Evolutionary conservation across 2,113 vertebrate genomes (phyloP).

Genomic region (Pica pica): DNA sequence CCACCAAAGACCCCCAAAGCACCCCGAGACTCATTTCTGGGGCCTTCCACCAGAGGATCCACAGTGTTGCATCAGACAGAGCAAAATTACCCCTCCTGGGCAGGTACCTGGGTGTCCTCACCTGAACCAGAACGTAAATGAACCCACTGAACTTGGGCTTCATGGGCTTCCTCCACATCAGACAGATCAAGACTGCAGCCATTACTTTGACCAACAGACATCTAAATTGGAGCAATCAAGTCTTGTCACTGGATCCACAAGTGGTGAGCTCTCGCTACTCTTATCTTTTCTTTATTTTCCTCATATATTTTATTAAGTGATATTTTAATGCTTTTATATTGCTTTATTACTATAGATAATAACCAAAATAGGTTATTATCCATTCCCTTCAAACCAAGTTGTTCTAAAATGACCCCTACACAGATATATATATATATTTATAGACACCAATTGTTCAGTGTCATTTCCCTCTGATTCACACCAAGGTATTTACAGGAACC

Average conservation of each 20-base stretch:
- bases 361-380: background rate
- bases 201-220: background rate
- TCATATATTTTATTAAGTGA: background rate
- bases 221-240: background rate
- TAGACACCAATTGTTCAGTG: rapidly evolving
- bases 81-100: background rate
- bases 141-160: rapidly evolving
- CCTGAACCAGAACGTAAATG: background rate
- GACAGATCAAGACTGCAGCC: background rate
- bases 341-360: background rate
- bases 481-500: background rate
- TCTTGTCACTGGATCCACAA: background rate
- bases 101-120: background rate
- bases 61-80: background rate
- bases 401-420: background rate
- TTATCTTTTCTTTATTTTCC: background rate
- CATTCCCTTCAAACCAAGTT: background rate
- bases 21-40: background rate
- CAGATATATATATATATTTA: no score
- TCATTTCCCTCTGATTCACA: background rate
- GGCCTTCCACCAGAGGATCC: background rate
- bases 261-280: background rate
- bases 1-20: background rate
- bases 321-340: background rate
- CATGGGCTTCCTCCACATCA: rapidly evolving